Evolutionary conservation across 2,797 vertebrate genomes (phyloP).

Genomic region (Poeciliopsis turneri): DNA sequence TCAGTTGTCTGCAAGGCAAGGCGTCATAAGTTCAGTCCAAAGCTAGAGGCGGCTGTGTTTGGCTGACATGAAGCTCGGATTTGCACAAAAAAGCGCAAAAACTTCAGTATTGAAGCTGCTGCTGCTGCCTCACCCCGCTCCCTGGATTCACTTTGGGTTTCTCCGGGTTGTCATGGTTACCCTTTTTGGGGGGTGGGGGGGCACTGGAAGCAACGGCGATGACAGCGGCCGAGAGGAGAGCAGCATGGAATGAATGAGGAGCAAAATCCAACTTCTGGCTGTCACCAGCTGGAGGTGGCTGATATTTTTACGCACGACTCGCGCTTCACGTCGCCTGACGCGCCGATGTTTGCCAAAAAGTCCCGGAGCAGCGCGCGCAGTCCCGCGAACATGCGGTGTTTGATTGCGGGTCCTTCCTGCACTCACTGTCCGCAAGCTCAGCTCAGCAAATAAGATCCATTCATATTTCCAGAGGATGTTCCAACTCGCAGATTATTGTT

Average conservation of each 20-base stretch:
- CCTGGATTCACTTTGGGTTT: constrained; percentile 86
- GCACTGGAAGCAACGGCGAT: constrained; percentile 85
- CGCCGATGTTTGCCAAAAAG: constrained; percentile 66
- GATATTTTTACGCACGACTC: constrained; percentile 81
- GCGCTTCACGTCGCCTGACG: constrained; percentile 68
- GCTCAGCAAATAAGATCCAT: constrained; percentile 51
- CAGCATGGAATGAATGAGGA: constrained; percentile 83
- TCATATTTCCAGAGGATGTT: constrained; percentile 60
- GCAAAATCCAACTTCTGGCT: constrained; percentile 74
- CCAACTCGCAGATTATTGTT: constrained; percentile 44
- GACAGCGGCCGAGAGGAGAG: constrained; percentile 85
- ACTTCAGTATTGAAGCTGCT: constrained; percentile 64
- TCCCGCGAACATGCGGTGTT: constrained; percentile 60
- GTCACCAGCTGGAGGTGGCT: constrained; percentile 73
- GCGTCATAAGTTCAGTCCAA: constrained; percentile 87
- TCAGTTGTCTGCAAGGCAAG: constrained; percentile 73
- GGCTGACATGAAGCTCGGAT: constrained; percentile 76
- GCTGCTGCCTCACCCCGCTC: constrained; percentile 71
- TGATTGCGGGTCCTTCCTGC: constrained; percentile 55
- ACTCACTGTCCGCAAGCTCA: constrained; percentile 39
- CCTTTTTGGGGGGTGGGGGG: constrained; percentile 42
- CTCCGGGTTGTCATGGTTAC: constrained; percentile 92
- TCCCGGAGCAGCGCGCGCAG: constrained; percentile 69
- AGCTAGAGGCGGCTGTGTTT: constrained; percentile 82
- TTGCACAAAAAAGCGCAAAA: constrained; percentile 51